Evolutionary conservation across 2,797 vertebrate genomes (phyloP).

Genomic region (Leptoclinus maculatus): DNA sequence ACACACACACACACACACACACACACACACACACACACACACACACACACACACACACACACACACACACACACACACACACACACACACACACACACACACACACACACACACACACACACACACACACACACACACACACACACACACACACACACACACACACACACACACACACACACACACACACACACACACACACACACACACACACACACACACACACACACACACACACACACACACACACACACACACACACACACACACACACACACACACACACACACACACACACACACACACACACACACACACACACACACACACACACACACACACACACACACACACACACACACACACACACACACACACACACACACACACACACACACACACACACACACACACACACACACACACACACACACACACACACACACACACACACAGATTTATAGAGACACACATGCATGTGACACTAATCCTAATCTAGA

Average conservation of each 20-base stretch:
- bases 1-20: slow-evolving; percentile 14
- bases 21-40: slow-evolving; percentile 13
- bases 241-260: slow-evolving; percentile 13
- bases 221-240: slow-evolving; percentile 12
- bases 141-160: slow-evolving; percentile 14
- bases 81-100: slow-evolving; percentile 12
- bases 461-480: not conserved
- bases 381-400: slow-evolving; percentile 13
- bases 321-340: slow-evolving; percentile 12
- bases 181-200: slow-evolving; percentile 12
- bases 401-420: slow-evolving; percentile 12
- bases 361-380: slow-evolving; percentile 12
- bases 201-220: slow-evolving; percentile 10
- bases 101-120: slow-evolving; percentile 13
- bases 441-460: not conserved
- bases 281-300: slow-evolving; percentile 14
- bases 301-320: slow-evolving; percentile 13
- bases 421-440: slow-evolving; percentile 14
- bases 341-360: slow-evolving; percentile 10
- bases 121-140: slow-evolving; percentile 12
- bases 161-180: slow-evolving; percentile 13
- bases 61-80: slow-evolving; percentile 10
- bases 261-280: slow-evolving; percentile 12
- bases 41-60: slow-evolving; percentile 12
- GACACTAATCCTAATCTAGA: not conserved